Percentiles rank a stretch among this genome's conserved stretches.
Conservation (phyloP, 2,888 invertebrate genomes). For the Caenorhabditis parvicauda region DNA sequence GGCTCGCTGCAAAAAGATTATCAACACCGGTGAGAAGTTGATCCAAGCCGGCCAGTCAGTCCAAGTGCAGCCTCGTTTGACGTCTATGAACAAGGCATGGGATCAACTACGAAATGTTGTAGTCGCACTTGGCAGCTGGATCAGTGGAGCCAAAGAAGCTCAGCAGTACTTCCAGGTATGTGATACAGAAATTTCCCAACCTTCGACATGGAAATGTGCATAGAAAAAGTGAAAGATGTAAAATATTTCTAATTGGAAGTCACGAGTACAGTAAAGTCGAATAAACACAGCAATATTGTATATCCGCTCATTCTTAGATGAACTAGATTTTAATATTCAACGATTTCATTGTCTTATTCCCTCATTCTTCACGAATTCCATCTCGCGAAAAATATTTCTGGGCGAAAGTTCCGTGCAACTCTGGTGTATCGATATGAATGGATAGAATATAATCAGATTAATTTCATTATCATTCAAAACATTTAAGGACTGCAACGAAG, state of each 20-base stretch:
- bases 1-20: constrained; percentile 64
- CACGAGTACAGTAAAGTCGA: no score
- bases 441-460: no score
- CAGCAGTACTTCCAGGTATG: constrained; percentile 74
- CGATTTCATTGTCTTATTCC: no score
- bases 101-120: constrained; percentile 81
- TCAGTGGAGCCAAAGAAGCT: constrained; percentile 85
- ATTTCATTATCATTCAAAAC: no score
- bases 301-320: no score
- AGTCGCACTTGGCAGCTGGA: constrained; percentile 74
- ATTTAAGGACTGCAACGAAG: constrained; percentile 97
- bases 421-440: background rate
- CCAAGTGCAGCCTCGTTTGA: constrained; percentile 32
- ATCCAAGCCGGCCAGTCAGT: constrained; percentile 40
- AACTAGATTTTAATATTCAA: no score
- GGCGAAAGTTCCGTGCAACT: no score
- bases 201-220: no score
- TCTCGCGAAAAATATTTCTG: background rate
- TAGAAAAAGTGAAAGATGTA: no score
- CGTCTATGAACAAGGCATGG: constrained; percentile 72
- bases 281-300: no score
- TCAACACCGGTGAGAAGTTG: constrained; percentile 54
- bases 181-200: no score
- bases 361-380: constrained; percentile 7
- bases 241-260: no score